Conservation (phyloP, 2,113 vertebrate species). For the Macrotis lagotis region DNA sequence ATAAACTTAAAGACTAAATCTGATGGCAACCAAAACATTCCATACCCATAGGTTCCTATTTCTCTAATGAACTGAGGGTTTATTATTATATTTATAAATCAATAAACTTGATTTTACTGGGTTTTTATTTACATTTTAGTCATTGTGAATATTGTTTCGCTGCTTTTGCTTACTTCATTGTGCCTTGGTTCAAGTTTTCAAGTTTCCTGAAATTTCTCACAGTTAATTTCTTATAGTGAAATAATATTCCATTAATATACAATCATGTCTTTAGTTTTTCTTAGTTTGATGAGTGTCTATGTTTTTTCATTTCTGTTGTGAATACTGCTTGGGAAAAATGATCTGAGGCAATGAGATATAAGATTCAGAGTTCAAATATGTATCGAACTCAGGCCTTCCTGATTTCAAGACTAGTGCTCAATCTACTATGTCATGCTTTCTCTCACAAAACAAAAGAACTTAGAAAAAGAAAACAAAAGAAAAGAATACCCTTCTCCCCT, state of each 20-base stretch:
- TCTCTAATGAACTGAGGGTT: neutral
- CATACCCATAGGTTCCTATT: neutral
- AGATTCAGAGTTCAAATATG: neutral
- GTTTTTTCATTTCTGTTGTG: neutral
- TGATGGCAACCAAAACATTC: neutral
- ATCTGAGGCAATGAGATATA: neutral
- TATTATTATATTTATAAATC: neutral
- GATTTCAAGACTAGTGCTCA: neutral
- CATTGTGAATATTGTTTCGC: neutral
- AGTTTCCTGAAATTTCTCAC: neutral
- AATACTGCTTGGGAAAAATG: neutral
- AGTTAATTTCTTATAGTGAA: neutral
- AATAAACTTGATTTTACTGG: neutral
- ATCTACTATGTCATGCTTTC: neutral
- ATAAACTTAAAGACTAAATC: neutral
- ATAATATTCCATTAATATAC: neutral
- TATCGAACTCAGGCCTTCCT: neutral
- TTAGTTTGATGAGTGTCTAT: neutral
- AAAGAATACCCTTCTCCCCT: too few relatives aligned
- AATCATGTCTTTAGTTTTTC: neutral
- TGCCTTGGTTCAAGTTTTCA: neutral
- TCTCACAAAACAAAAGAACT: slow-evolving; percentile 34
- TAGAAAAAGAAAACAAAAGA: neutral
- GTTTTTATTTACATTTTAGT: neutral
- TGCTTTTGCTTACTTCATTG: neutral